Percentiles rank a stretch among this genome's conserved stretches.
Evolutionary conservation across 2,888 invertebrate genomes (phyloP).

Genomic region (Alentia gelatinosa): DNA sequence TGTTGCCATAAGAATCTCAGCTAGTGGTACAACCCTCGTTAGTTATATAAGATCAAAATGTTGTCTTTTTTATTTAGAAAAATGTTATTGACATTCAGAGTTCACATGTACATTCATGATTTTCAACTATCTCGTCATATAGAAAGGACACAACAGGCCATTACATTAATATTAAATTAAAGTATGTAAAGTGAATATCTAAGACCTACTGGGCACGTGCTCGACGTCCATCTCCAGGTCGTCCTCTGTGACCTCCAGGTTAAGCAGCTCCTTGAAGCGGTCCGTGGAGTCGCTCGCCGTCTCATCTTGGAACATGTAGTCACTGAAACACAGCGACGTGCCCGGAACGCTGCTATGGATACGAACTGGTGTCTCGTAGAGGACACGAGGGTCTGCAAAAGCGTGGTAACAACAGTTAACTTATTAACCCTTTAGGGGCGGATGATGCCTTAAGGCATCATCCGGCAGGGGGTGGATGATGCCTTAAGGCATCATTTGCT

Average conservation of each 20-base stretch:
- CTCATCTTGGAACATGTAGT: slow-evolving; percentile 95
- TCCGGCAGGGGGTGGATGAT: no score
- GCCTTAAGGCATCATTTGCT: no score
- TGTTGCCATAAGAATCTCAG: no score
- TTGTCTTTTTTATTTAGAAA: background rate
- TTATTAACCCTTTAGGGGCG: no score
- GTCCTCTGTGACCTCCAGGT: slow-evolving; percentile 87
- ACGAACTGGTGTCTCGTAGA: slow-evolving; percentile 93
- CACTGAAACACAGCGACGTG: slow-evolving; percentile 87
- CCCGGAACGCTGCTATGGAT: slow-evolving; percentile 88
- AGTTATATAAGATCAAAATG: no score
- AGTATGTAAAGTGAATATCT: background rate
- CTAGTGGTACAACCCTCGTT: no score
- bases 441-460: no score
- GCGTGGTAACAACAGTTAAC: no score
- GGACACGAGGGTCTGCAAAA: slow-evolving; percentile 85
- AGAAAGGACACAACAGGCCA: no score
- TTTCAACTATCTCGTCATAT: background rate
- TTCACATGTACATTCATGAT: background rate
- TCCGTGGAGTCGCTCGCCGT: slow-evolving; percentile 90
- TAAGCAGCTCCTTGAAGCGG: slow-evolving; percentile 90
- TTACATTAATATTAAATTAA: background rate
- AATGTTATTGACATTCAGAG: background rate
- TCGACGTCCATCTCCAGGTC: slow-evolving; percentile 89
- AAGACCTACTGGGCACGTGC: slow-evolving; percentile 82